Base-by-base conservation (phyloP, 2,113 vertebrate genomes). In the Solea senegalensis region DNA sequence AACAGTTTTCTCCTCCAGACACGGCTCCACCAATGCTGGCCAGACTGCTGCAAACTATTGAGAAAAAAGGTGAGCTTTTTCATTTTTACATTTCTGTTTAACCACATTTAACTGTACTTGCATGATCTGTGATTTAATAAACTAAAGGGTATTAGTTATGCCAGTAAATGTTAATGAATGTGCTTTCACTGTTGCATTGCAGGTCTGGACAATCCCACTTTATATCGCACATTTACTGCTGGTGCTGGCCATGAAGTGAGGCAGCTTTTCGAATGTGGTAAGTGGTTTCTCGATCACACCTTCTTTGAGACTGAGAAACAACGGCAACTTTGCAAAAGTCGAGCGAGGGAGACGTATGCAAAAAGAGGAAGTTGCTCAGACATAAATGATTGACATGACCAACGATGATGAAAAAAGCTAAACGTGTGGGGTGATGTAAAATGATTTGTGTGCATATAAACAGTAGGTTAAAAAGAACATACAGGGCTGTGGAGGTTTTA, bases 1-100 rank as follows among this genome's bases (percentile, higher is more conserved):
- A 99, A 77, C 97, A 98, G 91, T 98, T 99, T 14, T 86, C 92
- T 48, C 94, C 95, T 64, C 96, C 96, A 45, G 96, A 97, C 16
- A 60, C 91, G 1, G 94, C 96, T 52, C 96, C 97, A 0, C 95
- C 94, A 0, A 87, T 97, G 81, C 91, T 99, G 48, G 81, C 93
- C 84, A 94, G 93, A 86, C 94, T 98, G 46, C 75, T 98, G 65
- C 96, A 98, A 81, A 86, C 94, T 60, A 96, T 99, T 16, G 98
- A 99, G 90, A 96, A 89, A 85, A 98, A 96, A 96, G 98, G 98
- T 98, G 90, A 76, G 89, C 43, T 51, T 12, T 15, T 10, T 68
- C 28, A 28, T 41, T 2, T 43, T 53, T 4, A 41, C 1, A 8
- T 13, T 51, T 54, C 21, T 39, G 44, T 53, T 44, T 16, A 48